These are phyloP conservation scores for Apaloderma vittatum DNA, from an alignment of 2,113 vertebrate genomes.

Conservation along the genomic window DNA sequence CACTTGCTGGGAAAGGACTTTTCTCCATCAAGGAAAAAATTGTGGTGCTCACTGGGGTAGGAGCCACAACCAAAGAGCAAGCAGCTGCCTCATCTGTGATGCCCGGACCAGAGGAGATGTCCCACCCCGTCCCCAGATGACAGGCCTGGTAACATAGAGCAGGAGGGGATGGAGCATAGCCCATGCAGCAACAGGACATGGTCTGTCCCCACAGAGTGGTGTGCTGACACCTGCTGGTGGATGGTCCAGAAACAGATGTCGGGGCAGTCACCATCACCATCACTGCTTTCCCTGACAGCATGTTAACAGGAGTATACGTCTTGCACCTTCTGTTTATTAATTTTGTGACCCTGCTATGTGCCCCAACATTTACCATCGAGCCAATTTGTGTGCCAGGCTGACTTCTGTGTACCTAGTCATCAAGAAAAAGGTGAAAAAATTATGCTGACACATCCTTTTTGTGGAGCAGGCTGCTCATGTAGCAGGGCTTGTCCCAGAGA, in stretches of 20 bases:
- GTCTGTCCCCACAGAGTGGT: accelerated
- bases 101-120: neutral
- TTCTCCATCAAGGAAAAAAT: neutral
- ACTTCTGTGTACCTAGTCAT: neutral
- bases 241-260: neutral
- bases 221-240: accelerated
- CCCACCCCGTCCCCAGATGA: neutral
- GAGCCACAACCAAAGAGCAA: neutral
- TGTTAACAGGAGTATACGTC: too few relatives aligned
- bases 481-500: neutral
- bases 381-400: accelerated
- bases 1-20: neutral
- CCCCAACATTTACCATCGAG: neutral
- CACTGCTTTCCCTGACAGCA: neutral
- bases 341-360: neutral
- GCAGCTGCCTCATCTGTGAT: neutral
- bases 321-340: neutral
- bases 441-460: neutral
- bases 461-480: neutral
- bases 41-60: neutral
- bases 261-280: neutral
- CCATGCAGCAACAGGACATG: accelerated
- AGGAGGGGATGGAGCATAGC: neutral
- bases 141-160: neutral
- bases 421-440: neutral